A percentile compares a stretch with the other conserved stretches of the same genome.
Evolutionary conservation across 1,140 invertebrate genomes (phyloP).

Genomic region (Calephelis nemesis): DNA sequence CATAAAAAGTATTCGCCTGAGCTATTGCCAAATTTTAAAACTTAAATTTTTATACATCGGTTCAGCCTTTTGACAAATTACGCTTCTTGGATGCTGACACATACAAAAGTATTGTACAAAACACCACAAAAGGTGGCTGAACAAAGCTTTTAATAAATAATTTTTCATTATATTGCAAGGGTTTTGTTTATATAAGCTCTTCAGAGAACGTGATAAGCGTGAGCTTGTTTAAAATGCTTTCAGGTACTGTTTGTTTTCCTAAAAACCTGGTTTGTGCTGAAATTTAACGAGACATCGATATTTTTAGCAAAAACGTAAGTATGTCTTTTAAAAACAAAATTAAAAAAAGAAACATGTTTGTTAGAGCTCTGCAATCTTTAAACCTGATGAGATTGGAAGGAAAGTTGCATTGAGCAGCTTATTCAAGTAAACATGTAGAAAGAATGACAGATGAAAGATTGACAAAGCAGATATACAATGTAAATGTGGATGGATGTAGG

Average conservation of each 20-base stretch:
- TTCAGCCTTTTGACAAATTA: slow-evolving; percentile 12
- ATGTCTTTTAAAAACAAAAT: too few relatives aligned
- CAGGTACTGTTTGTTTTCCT: neutral
- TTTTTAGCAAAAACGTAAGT: too few relatives aligned
- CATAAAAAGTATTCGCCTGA: too few relatives aligned
- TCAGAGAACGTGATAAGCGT: slow-evolving; percentile 7
- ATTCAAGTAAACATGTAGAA: too few relatives aligned
- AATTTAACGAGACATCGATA: neutral
- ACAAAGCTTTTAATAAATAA: slow-evolving; percentile 14
- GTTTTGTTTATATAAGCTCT: slow-evolving; percentile 15
- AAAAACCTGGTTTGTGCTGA: slow-evolving; percentile 5
- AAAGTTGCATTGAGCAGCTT: too few relatives aligned
- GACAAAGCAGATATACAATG: too few relatives aligned
- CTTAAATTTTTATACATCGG: neutral
- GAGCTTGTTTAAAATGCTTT: slow-evolving; percentile 10
- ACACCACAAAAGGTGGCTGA: slow-evolving; percentile 7
- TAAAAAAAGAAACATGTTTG: too few relatives aligned
- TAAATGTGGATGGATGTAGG: too few relatives aligned
- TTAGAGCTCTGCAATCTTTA: too few relatives aligned
- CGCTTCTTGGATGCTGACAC: slow-evolving; percentile 5
- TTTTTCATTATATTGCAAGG: slow-evolving; percentile 13
- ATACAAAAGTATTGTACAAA: slow-evolving; percentile 10
- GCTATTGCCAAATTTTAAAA: slow-evolving; percentile 1
- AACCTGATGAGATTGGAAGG: too few relatives aligned
- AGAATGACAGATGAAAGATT: too few relatives aligned